phyloP scores from a whole-genome alignment of 2,113 vertebrate genomes.

The Acrocephalus arundinaceus region DNA sequence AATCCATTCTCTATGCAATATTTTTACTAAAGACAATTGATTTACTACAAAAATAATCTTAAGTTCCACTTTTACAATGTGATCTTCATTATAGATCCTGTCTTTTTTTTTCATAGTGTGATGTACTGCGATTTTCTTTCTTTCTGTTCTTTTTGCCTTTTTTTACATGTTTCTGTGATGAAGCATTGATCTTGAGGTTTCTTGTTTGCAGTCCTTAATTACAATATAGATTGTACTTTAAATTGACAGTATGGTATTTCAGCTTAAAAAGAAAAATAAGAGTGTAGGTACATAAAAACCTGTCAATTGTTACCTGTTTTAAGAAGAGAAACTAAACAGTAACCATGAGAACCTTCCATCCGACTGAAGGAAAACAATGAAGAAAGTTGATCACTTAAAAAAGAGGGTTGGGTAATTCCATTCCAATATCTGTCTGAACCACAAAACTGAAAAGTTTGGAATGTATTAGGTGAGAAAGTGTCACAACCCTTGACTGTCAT shows the following conservation, averaged over 20 bases:
- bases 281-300: neutral
- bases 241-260: neutral
- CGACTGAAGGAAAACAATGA: neutral
- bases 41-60: neutral
- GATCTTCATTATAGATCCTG: neutral
- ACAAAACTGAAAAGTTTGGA: neutral
- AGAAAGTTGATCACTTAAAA: neutral
- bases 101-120: neutral
- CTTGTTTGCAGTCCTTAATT: neutral
- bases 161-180: neutral
- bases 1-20: neutral
- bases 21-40: neutral
- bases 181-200: neutral
- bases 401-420: neutral
- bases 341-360: neutral
- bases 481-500: accelerated
- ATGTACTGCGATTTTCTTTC: neutral
- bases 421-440: neutral
- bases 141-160: neutral
- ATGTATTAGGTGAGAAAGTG: neutral
- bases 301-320: neutral
- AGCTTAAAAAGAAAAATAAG: neutral
- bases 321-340: neutral
- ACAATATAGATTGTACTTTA: neutral
- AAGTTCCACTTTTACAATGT: neutral